These are phyloP conservation scores for Dipus sagitta DNA, from an alignment of 2,797 vertebrate genomes.

Conservation along the genomic window DNA sequence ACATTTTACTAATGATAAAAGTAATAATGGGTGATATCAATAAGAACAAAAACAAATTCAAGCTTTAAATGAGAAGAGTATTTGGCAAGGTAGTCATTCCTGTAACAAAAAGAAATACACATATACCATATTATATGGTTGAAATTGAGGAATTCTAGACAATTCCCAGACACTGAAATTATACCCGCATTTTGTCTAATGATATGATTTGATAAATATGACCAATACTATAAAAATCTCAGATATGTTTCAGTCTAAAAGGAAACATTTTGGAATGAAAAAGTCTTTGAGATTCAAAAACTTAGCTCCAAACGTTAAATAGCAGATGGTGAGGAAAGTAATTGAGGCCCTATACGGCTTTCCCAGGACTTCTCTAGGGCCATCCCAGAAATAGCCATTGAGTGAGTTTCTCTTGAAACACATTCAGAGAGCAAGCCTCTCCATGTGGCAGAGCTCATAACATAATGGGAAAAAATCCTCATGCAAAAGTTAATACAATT, in stretches of 20 bases:
- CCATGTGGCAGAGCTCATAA: background rate
- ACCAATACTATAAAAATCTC: background rate
- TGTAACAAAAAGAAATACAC: background rate
- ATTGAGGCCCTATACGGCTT: background rate
- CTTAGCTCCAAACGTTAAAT: constrained; percentile 48
- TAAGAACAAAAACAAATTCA: constrained; percentile 45
- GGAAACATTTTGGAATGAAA: background rate
- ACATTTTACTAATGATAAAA: constrained; percentile 45
- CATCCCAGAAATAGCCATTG: background rate
- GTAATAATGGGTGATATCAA: constrained; percentile 9
- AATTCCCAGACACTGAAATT: constrained; percentile 15
- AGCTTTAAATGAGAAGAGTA: background rate
- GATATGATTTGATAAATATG: constrained; percentile 3
- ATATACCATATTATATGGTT: background rate
- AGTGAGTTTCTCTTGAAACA: background rate
- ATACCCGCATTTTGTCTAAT: constrained; percentile 15
- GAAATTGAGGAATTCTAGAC: constrained; percentile 49
- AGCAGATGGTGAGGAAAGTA: constrained; percentile 57
- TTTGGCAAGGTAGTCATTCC: constrained; percentile 5
- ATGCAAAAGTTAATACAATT: constrained; percentile 19
- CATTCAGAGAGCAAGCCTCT: constrained; percentile 18
- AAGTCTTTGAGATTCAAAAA: constrained; percentile 24
- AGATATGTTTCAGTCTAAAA: background rate
- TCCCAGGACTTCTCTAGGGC: background rate
- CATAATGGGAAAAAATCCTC: constrained; percentile 30